Base-by-base conservation (phyloP, 1,140 invertebrate species). In the Trypoxylus dichotomus region DNA sequence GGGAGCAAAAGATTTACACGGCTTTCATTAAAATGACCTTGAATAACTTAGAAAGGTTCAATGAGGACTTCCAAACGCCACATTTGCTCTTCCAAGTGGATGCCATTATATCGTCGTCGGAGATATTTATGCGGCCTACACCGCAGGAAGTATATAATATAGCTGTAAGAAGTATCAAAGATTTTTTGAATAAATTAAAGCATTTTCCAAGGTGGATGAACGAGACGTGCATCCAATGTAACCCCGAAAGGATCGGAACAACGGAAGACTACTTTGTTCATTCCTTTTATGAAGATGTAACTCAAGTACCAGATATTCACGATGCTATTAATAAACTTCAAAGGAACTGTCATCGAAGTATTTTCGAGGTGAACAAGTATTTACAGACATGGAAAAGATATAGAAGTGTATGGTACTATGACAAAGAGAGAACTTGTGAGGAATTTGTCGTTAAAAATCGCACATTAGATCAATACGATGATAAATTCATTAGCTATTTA, bases 201-300 rank as follows among this genome's bases (percentile, higher is more conserved):
- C 81, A 87, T 6, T 95, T 97, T 85, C 89, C 92, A 0, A 90
- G 95, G 8, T 97, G 95, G 95, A 94, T 95, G 92, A 88, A 92
- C 78, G 91, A 91, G n/a, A 94, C 92, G 11, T 97, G 95, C 84
- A 83, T 94, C 0, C 89, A 91, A 37, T 93, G 92, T 79, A 87
- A 90, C 42, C 90, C 91, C 7, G 89, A 92, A 76, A 89, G 89
- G 78, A 83, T 85, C 76, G 81, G 82, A 76, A 89, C 82, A 82
- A 85, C 87, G 41, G 87, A 87, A 79, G 89, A 90, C 87, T 90
- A 84, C 86, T 91, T 85, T 88, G 87, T 84, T 83, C 92, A 83
- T 90, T 93, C 86, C 89, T 96, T 93, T 85, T 95, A 92, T 80
- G 92, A 95, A 71, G 95, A 97, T 81, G 87, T 97, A 0, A 87